These are phyloP conservation scores for Dasysyrphus tricinctus DNA, from an alignment of 2,888 invertebrate genomes.

Conservation along the genomic window DNA sequence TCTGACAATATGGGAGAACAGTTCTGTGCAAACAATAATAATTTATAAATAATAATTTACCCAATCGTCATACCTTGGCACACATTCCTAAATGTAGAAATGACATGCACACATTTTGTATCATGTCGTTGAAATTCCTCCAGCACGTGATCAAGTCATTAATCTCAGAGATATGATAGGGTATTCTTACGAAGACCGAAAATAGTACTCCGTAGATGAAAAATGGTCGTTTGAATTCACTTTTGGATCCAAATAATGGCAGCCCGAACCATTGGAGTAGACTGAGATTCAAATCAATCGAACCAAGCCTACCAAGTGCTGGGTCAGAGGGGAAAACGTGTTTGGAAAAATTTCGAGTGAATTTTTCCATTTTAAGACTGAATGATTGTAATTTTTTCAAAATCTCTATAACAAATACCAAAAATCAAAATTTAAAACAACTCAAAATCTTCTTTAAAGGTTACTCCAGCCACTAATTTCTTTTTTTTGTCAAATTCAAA, in stretches of 20 bases:
- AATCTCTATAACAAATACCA: too few species aligned
- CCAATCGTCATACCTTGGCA: constrained; percentile 65
- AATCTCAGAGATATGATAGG: constrained; percentile 74
- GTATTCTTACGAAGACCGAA: constrained; percentile 47
- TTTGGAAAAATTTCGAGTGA: neutral
- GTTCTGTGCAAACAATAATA: neutral
- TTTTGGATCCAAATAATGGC: constrained; percentile 77
- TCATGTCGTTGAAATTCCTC: constrained; percentile 72
- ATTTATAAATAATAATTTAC: neutral
- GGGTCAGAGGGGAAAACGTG: constrained; percentile 77
- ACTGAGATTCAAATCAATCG: constrained; percentile 78
- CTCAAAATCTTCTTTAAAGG: too few species aligned
- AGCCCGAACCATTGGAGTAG: constrained; percentile 78
- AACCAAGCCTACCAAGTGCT: constrained; percentile 77
- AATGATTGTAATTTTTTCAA: too few species aligned
- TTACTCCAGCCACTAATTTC: too few species aligned
- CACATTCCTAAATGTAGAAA: constrained; percentile 72
- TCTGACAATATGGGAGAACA: constrained; percentile 55
- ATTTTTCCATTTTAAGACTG: constrained; percentile 14
- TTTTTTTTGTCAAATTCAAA: too few species aligned
- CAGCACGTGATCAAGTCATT: constrained; percentile 72
- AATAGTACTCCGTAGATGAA: constrained; percentile 65
- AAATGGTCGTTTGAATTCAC: constrained; percentile 69
- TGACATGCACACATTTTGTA: constrained; percentile 76
- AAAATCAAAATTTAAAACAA: too few species aligned